Percentiles rank a stretch among this genome's conserved stretches.
Conservation (phyloP, 2,888 invertebrate genomes). For the Protophormia terraenovae region DNA sequence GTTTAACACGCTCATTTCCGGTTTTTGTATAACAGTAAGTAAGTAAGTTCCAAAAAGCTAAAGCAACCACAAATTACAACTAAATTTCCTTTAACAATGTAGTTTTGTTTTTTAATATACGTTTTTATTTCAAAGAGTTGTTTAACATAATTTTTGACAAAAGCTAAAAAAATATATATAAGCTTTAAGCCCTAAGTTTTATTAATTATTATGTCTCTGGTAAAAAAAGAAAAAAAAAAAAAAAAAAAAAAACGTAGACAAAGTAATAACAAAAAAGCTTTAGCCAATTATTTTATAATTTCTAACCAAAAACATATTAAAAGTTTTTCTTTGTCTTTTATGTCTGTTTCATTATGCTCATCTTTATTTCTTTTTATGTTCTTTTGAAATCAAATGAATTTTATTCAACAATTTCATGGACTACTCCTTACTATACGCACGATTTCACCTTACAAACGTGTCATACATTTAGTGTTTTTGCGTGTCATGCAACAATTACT, state of each 20-base stretch:
- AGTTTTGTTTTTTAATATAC: not conserved
- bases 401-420: conserved; percentile 37
- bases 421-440: conserved; percentile 38
- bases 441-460: conserved; percentile 57
- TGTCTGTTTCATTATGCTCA: conserved; percentile 8
- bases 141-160: not conserved
- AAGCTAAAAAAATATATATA: not conserved
- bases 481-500: conserved; percentile 42
- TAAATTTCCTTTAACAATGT: conserved; percentile 15
- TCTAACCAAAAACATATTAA: conserved; percentile 31
- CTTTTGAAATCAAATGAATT: conserved; percentile 27
- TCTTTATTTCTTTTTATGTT: not conserved
- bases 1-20: conserved; percentile 67
- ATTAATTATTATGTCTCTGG: not conserved
- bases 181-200: not conserved
- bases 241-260: no score
- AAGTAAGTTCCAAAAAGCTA: not conserved
- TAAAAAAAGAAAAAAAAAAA: no score
- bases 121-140: not conserved
- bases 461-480: conserved; percentile 47
- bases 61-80: conserved; percentile 14
- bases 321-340: conserved; percentile 41
- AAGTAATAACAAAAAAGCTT: not conserved
- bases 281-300: not conserved
- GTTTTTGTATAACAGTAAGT: conserved; percentile 6